These are phyloP conservation scores for Rutilus rutilus DNA, from an alignment of 2,113 vertebrate species.

Conservation along the genomic window DNA sequence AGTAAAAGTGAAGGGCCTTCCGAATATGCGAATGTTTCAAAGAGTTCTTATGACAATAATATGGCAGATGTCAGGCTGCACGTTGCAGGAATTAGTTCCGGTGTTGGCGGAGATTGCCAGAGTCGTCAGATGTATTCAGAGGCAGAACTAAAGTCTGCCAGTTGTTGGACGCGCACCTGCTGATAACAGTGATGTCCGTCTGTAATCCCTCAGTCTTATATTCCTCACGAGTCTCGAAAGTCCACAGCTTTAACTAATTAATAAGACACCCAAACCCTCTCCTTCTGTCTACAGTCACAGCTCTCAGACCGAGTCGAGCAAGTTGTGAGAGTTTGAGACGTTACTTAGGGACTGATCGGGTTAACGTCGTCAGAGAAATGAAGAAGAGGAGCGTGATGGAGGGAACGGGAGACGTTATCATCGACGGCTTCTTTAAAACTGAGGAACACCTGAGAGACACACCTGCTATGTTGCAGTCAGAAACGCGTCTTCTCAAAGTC, in stretches of 20 bases:
- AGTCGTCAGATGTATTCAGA: slow-evolving; percentile 70
- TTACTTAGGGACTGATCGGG: neutral
- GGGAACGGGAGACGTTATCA: neutral
- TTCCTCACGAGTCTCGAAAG: slow-evolving; percentile 52
- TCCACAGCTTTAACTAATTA: slow-evolving; percentile 78
- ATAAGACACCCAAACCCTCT: slow-evolving; percentile 68
- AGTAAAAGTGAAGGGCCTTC: slow-evolving; percentile 56
- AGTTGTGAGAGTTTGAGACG: slow-evolving; percentile 18
- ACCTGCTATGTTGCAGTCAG: neutral
- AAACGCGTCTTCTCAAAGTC: neutral
- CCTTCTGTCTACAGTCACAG: neutral
- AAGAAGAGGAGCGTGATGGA: slow-evolving; percentile 1
- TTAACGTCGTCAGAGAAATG: slow-evolving; percentile 2
- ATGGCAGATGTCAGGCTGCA: slow-evolving; percentile 71
- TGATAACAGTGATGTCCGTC: slow-evolving; percentile 73
- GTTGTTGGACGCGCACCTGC: slow-evolving; percentile 71
- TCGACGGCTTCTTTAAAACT: no score
- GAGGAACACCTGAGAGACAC: slow-evolving; percentile 2
- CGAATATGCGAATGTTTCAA: slow-evolving; percentile 48
- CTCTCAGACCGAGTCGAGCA: neutral
- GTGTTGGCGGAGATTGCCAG: slow-evolving; percentile 56
- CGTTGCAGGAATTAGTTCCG: slow-evolving; percentile 57
- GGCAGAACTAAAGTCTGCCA: slow-evolving; percentile 72
- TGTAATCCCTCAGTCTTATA: slow-evolving; percentile 71
- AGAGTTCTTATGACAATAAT: slow-evolving; percentile 72